Evolutionary conservation across 2,888 invertebrate genomes (phyloP), one percentile per base, ranked within the genome.

Genomic region (Synergus laeviventris): DNA sequence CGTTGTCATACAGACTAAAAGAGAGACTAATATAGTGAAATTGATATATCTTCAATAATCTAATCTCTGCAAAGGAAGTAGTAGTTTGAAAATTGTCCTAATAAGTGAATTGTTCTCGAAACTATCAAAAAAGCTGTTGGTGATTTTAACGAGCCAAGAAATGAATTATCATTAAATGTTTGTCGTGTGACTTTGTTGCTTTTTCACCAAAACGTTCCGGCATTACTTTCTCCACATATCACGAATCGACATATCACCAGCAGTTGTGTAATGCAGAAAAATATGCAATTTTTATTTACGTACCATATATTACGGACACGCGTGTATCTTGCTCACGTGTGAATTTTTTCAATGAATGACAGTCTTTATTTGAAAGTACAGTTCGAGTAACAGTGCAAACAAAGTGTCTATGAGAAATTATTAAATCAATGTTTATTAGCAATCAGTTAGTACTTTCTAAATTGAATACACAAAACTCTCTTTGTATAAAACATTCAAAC

Each of bases 121-220:
- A 16, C 14, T 45, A 45, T 45, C 16, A 14, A 16, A 38, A 64
- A n/a, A 39, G 1, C 18, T 18, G 16, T 18, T 8, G 66, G 66
- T 49, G 66, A 70, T 31, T 70, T 70, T 70, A 70, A 70, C 66
- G 66, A 24, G 11, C 31, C n/a, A 70, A 70, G 66, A 49, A 70
- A 49, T 49, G 66, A 49, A 21, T 24, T 2, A 31, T 45, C 11
- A n/a, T 49, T 70, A 70, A 31, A 45, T 66, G 42, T 70, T 70
- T n/a, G 31, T 70, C 45, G 66, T 49, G n/a, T 31, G 66, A 70
- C 66, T 66, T 24, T 66, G 39, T 42, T 14, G 39, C 39, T 45
- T 61, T 61, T 31, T 36, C 2, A 38, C 16, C 0, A 16, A 36
- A n/a, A 61, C 9, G 61, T 38, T 61, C 36, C 61, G 38, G n/a